These are phyloP conservation scores for Pristionchus fissidentatus DNA, from an alignment of 2,888 invertebrate genomes.

Conservation along the genomic window DNA sequence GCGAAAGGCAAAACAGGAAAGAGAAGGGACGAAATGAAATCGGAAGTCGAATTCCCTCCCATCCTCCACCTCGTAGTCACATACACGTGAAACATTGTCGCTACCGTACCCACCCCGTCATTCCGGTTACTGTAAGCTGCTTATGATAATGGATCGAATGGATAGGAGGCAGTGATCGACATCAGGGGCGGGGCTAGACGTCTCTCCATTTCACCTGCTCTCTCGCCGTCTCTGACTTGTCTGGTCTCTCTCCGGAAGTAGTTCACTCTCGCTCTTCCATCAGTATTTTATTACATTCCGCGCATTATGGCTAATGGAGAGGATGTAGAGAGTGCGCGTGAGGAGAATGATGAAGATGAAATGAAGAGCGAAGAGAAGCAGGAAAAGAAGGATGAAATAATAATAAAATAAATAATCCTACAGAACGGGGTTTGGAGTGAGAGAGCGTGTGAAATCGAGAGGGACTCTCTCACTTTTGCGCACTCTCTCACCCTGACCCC, in stretches of 20 bases:
- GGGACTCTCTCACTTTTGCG: no score
- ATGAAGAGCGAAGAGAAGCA: no score
- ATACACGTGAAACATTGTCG: no score
- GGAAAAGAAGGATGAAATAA: no score
- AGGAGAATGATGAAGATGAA: no score
- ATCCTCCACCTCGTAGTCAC: background rate
- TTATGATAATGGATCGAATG: constrained; percentile 35
- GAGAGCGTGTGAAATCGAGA: no score
- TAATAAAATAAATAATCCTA: no score
- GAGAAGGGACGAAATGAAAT: background rate
- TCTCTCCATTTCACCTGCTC: background rate
- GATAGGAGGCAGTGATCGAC: background rate
- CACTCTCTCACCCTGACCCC: no score
- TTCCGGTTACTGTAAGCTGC: background rate
- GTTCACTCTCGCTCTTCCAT: background rate
- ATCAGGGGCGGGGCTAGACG: background rate
- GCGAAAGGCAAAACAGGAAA: background rate
- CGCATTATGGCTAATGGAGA: constrained; percentile 10
- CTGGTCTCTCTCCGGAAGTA: background rate
- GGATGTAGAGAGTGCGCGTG: background rate
- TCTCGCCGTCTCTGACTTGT: background rate
- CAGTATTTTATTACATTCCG: constrained; percentile 6
- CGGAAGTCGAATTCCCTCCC: constrained; percentile 24
- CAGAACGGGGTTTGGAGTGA: no score
- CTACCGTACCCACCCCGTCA: constrained; percentile 9